Evolutionary conservation across 2,888 invertebrate genomes (phyloP), one percentile per base, ranked within the genome.

Genomic region (Lysandra coridon): DNA sequence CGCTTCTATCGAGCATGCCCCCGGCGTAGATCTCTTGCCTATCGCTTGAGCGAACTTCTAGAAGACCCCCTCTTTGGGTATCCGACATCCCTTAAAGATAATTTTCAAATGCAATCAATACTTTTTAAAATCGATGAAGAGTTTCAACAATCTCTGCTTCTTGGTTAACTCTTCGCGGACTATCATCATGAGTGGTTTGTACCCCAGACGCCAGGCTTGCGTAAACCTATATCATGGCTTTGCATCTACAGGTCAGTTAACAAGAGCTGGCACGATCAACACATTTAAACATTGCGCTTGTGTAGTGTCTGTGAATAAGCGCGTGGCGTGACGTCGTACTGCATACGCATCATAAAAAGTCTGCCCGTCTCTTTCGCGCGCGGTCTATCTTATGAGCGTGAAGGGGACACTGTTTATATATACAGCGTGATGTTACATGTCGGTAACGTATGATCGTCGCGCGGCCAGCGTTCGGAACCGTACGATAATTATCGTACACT

Each of bases 151-250:
- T 89, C 89, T 91, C 86, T 92, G 94, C 94, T 94, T 94, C 94
- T 94, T 94, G 94, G 94, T 94, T 90, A 93, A 94, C 94, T 94
- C 94, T 94, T 91, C 94, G 94, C 94, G 92, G 89, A 87, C 88
- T 87, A 85, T 87, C 88, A 88, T 92, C 90, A 90, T 92, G 90
- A 91, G 87, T 91, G 93, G 92, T 92, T 91, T 91, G 92, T 92
- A 91, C 87, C 91, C 89, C 86, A 57, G 87, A 85, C 87, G 91
- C 89, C 90, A 86, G 88, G 90, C 90, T 92, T 89, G 90, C 90
- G 89, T 82, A 80, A 80, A 84, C 82, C 82, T 81, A 49, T 87
- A 40, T 86, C 90, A 91, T 90, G 87, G 88, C 90, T 91, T 92
- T 90, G 91, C 90, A 91, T 91, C 87, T 86, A 23, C 23, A 23